Conservation (phyloP, 2,888 invertebrate species). For the Campoplex nolae region DNA sequence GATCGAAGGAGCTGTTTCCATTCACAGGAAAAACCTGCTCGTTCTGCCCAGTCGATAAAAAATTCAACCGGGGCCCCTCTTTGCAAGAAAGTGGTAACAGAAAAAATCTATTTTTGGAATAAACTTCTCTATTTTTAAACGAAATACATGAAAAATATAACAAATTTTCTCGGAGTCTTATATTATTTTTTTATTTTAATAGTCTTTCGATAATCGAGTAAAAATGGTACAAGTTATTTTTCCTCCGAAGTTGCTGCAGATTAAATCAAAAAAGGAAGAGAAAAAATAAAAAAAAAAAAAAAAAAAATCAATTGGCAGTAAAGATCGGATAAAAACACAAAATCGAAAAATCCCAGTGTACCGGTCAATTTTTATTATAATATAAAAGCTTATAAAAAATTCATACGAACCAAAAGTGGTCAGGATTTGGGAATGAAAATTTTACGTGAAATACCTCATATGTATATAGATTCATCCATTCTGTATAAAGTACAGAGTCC, state of each 20-base stretch:
- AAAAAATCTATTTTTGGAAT: too few relatives aligned
- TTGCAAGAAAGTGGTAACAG: background rate
- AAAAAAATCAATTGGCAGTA: background rate
- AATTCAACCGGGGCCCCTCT: background rate
- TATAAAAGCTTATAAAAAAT: slow-evolving; percentile 1
- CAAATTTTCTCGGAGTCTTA: background rate
- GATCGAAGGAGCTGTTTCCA: too few relatives aligned
- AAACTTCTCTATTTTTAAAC: background rate
- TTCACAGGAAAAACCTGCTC: too few relatives aligned
- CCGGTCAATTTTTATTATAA: background rate
- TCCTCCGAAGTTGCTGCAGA: background rate
- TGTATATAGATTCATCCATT: slow-evolving; percentile 20
- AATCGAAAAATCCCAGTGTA: background rate
- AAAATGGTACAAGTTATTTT: background rate
- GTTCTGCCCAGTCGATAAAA: background rate
- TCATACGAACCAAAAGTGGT: background rate
- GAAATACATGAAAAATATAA: background rate
- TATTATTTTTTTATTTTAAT: background rate
- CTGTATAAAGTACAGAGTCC: slow-evolving; percentile 37
- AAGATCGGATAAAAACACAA: background rate
- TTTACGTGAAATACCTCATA: slow-evolving; percentile 5
- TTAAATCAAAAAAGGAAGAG: background rate
- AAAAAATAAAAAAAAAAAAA: background rate
- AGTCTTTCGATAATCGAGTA: background rate
- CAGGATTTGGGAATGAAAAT: slow-evolving; percentile 1